Conservation (phyloP, 2,888 invertebrate genomes). For the Mactromeris polynyma region DNA sequence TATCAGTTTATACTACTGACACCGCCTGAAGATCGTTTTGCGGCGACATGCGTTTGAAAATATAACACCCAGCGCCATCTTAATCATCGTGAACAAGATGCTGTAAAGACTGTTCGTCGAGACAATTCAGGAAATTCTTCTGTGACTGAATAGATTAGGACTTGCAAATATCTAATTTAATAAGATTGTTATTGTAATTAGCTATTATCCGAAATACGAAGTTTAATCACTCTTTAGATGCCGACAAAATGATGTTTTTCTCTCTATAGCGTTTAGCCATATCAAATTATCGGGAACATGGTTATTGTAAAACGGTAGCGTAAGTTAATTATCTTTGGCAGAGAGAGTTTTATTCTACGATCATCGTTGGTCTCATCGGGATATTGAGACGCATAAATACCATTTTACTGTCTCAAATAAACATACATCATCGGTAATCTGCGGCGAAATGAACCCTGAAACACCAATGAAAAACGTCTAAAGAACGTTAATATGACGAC, state of each 20-base stretch:
- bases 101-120: neutral
- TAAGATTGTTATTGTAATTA: constrained; percentile 72
- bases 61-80: constrained; percentile 18
- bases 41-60: constrained; percentile 9
- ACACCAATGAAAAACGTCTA: constrained; percentile 31
- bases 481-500: constrained; percentile 19
- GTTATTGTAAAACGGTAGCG: constrained; percentile 73
- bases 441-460: constrained; percentile 38
- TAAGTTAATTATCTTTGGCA: constrained; percentile 73
- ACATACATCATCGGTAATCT: constrained; percentile 68
- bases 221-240: constrained; percentile 70
- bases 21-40: neutral
- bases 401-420: constrained; percentile 68
- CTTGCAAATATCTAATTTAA: constrained; percentile 68
- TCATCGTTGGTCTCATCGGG: constrained; percentile 56
- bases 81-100: neutral
- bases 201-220: constrained; percentile 67
- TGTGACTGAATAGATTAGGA: constrained; percentile 29
- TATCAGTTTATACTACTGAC: neutral
- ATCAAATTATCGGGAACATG: constrained; percentile 78
- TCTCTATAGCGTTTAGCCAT: constrained; percentile 68
- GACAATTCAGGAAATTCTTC: constrained; percentile 10
- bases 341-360: constrained; percentile 63
- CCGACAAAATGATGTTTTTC: constrained; percentile 66
- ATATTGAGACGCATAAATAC: constrained; percentile 65